Evolutionary conservation across 2,888 invertebrate genomes (phyloP).

Genomic region (Apoderus coryli): DNA sequence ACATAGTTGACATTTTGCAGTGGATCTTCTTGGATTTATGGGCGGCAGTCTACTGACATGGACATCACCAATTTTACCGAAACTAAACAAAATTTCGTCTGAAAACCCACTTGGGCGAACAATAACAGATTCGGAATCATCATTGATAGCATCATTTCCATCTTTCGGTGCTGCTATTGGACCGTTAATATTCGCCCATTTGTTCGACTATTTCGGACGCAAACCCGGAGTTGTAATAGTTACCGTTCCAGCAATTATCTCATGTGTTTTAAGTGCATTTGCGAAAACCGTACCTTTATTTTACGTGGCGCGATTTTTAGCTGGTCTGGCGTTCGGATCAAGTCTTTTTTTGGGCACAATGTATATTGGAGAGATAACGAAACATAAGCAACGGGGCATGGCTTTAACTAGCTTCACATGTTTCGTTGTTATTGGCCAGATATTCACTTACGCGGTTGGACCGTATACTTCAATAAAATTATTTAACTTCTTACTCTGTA

Average conservation of each 20-base stretch:
- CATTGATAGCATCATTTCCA: conserved; percentile 18
- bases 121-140: conserved; percentile 12
- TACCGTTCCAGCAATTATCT: conserved; percentile 47
- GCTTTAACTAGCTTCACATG: conserved; percentile 28
- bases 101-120: conserved; percentile 12
- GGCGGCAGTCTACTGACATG: no score
- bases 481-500: conserved; percentile 12
- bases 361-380: conserved; percentile 75
- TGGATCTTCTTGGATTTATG: no score
- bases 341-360: conserved; percentile 60
- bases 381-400: conserved; percentile 64
- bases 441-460: conserved; percentile 15
- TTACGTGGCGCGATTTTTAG: conserved; percentile 41
- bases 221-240: conserved; percentile 49
- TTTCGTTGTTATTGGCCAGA: conserved; percentile 13
- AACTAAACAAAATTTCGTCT: conserved; percentile 7
- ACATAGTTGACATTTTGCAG: no score
- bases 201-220: conserved; percentile 34
- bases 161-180: conserved; percentile 17
- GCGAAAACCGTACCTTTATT: conserved; percentile 13
- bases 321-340: conserved; percentile 51
- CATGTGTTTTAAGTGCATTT: conserved; percentile 12
- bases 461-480: conserved; percentile 14
- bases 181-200: conserved; percentile 12
- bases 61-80: conserved; percentile 15